Conservation (phyloP, 2,113 vertebrate genomes). For the Eidolon helvum region DNA sequence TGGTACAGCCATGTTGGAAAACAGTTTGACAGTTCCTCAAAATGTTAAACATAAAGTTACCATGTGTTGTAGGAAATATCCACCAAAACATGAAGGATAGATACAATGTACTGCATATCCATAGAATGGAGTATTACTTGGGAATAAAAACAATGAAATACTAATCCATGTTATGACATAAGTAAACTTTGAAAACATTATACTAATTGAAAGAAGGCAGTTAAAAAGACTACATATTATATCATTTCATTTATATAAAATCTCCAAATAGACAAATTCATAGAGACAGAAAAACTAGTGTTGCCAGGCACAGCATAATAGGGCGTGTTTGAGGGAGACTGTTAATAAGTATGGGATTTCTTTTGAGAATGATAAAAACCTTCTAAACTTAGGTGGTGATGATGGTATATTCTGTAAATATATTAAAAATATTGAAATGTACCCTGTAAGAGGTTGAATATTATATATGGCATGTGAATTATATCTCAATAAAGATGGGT, state of each 20-base stretch:
- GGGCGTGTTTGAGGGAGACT: neutral
- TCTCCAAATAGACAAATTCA: neutral
- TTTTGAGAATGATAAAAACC: neutral
- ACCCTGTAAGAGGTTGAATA: neutral
- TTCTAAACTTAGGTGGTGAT: neutral
- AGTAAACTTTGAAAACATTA: neutral
- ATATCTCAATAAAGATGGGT: neutral
- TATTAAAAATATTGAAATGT: neutral
- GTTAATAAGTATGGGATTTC: neutral
- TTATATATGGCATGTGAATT: neutral
- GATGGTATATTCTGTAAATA: neutral
- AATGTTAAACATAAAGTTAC: neutral
- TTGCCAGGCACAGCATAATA: neutral
- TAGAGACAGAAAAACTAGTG: neutral
- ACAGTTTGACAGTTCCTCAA: neutral
- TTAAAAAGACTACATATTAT: neutral
- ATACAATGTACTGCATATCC: neutral
- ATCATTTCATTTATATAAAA: neutral
- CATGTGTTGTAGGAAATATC: neutral
- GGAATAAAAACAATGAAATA: neutral
- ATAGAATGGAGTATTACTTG: neutral
- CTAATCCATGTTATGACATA: neutral
- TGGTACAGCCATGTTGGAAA: neutral
- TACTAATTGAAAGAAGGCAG: neutral
- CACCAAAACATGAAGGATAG: neutral